These are phyloP conservation scores for Drosophila tani DNA, from an alignment of 1,140 invertebrate genomes.

Conservation along the genomic window DNA sequence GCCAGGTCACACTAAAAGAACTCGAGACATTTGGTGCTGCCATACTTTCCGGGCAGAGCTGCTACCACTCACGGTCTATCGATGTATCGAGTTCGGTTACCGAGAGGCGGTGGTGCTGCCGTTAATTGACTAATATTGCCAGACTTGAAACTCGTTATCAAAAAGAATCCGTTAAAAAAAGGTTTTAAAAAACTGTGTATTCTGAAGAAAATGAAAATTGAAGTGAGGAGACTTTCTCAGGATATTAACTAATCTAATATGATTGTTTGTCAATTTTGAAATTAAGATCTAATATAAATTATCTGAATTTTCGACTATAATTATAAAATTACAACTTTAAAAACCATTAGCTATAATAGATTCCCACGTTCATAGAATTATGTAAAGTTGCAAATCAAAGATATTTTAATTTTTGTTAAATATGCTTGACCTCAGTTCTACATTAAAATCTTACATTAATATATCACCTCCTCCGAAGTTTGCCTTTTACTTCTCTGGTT, in stretches of 20 bases:
- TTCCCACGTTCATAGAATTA: not conserved
- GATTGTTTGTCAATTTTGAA: not conserved
- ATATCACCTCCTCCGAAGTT: slow-evolving; percentile 1
- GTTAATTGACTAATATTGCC: not conserved
- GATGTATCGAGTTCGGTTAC: not conserved
- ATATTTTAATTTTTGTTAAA: not conserved
- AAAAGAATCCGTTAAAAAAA: not conserved
- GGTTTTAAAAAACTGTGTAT: not conserved
- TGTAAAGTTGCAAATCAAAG: not conserved
- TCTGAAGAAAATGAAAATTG: not conserved
- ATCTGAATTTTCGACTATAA: not conserved
- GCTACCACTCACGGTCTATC: not conserved
- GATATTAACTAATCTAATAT: not conserved
- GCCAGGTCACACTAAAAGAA: no score
- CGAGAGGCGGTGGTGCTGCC: no score
- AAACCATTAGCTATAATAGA: no score
- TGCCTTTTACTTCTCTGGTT: slow-evolving; percentile 8
- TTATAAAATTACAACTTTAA: not conserved
- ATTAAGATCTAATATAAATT: not conserved
- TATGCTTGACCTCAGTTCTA: not conserved
- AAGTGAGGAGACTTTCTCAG: not conserved
- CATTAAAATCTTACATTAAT: slow-evolving; percentile 3
- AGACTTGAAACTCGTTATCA: slow-evolving; percentile 7
- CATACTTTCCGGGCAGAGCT: no score
- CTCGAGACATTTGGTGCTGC: no score